Evolutionary conservation across 2,797 vertebrate species (phyloP).

Genomic region (Leuciscus waleckii): DNA sequence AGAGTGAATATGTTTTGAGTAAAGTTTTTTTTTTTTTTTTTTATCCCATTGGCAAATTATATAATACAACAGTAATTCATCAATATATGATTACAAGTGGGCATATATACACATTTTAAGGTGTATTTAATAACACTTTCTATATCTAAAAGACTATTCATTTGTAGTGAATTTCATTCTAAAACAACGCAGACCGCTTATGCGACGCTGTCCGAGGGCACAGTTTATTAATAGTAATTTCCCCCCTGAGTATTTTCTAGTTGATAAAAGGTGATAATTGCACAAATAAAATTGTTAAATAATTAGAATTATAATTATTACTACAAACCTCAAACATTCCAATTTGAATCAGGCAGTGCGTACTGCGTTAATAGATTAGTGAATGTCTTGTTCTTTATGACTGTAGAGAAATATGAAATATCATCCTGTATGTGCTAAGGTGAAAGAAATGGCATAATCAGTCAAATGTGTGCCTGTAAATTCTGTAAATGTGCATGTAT

Average conservation of each 20-base stretch:
- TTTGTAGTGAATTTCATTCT: background rate
- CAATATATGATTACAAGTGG: background rate
- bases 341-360: background rate
- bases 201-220: background rate
- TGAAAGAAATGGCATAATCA: background rate
- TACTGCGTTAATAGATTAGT: conserved; percentile 24
- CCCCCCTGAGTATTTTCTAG: background rate
- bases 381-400: conserved; percentile 21
- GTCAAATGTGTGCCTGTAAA: background rate
- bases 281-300: background rate
- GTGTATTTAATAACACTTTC: background rate
- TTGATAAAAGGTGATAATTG: conserved; percentile 5
- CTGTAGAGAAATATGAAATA: conserved; percentile 3
- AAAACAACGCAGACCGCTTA: background rate
- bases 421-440: background rate
- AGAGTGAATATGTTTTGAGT: background rate
- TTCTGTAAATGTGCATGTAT: background rate
- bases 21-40: background rate
- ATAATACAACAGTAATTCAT: background rate
- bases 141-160: background rate
- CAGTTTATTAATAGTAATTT: background rate
- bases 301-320: background rate
- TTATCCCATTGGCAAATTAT: background rate
- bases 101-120: background rate
- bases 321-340: conserved; percentile 16